phyloP scores from a whole-genome alignment of 2,888 invertebrate genomes.

The Pandemis corylana region DNA sequence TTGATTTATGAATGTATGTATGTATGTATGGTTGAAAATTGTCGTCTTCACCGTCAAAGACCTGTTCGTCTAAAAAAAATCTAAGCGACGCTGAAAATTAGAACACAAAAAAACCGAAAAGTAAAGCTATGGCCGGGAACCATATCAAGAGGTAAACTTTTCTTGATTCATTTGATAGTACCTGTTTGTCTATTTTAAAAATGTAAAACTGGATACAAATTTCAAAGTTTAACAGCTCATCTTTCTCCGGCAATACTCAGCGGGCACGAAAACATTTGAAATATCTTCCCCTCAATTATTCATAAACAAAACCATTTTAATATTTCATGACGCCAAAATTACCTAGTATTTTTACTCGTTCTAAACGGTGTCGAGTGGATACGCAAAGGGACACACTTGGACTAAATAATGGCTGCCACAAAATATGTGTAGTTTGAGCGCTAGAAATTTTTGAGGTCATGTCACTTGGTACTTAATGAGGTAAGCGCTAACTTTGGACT shows the following conservation, averaged over 20 bases:
- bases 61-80: too few species aligned
- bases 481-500: too few species aligned
- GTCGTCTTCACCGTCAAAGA: too few species aligned
- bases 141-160: too few species aligned
- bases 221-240: background rate
- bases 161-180: too few species aligned
- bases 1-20: too few species aligned
- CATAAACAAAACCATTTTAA: constrained; percentile 12
- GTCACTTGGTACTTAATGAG: too few species aligned
- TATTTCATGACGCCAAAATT: constrained; percentile 3
- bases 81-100: too few species aligned
- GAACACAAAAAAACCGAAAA: too few species aligned
- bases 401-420: background rate
- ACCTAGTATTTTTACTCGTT: constrained; percentile 22
- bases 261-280: constrained; percentile 10
- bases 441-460: too few species aligned
- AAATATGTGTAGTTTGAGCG: background rate
- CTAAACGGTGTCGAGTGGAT: background rate
- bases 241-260: background rate
- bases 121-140: too few species aligned
- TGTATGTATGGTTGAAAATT: too few species aligned
- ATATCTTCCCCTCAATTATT: constrained; percentile 4
- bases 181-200: background rate
- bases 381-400: background rate
- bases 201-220: background rate